Evolutionary conservation across 2,888 invertebrate species (phyloP).

Genomic region (Amphipoea oculea): DNA sequence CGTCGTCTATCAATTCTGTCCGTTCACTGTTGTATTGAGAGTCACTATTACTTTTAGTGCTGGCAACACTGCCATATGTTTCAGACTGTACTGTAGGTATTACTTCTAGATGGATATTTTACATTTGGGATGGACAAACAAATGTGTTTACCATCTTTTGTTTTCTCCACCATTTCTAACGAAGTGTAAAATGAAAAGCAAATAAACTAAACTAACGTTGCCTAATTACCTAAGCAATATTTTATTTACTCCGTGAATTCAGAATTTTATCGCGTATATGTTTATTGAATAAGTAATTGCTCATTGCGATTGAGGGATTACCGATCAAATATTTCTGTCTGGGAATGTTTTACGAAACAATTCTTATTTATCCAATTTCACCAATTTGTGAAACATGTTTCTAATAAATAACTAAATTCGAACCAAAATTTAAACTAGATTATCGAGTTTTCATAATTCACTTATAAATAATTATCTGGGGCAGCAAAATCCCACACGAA

Average conservation of each 20-base stretch:
- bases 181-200: constrained; percentile 18
- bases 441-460: constrained; percentile 9
- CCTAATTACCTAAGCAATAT: not conserved
- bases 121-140: constrained; percentile 10
- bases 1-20: constrained; percentile 48
- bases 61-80: constrained; percentile 14
- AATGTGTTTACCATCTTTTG: constrained; percentile 5
- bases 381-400: constrained; percentile 11
- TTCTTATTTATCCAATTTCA: constrained; percentile 10
- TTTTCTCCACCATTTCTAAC: constrained; percentile 29
- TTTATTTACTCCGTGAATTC: constrained; percentile 22
- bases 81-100: not conserved
- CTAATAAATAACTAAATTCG: constrained; percentile 7
- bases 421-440: constrained; percentile 12
- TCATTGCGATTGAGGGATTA: constrained; percentile 8
- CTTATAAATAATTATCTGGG: constrained; percentile 6
- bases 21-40: constrained; percentile 23
- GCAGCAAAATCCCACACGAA: not conserved
- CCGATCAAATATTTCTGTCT: constrained; percentile 25
- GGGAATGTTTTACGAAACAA: constrained; percentile 27
- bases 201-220: constrained; percentile 16
- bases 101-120: constrained; percentile 20
- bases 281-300: constrained; percentile 11
- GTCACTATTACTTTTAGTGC: constrained; percentile 33
- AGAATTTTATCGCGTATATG: not conserved